Percentiles rank a stretch among this genome's conserved stretches.
These are phyloP conservation scores for Protaetia brevitarsis DNA, from an alignment of 1,140 invertebrate genomes.

Conservation along the genomic window DNA sequence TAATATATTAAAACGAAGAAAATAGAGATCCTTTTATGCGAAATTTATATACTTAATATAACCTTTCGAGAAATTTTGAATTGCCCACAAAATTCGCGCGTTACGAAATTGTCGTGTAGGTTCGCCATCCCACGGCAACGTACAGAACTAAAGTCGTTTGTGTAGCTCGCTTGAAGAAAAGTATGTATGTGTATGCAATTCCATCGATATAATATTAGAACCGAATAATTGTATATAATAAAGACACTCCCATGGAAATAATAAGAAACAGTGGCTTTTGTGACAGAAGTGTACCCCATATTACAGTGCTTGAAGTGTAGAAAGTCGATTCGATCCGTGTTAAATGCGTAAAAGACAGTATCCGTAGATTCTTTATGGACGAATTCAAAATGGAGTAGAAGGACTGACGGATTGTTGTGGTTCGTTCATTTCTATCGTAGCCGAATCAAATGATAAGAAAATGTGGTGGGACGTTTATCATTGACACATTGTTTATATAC, in stretches of 20 bases:
- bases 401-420: slow-evolving; percentile 36
- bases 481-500: slow-evolving; percentile 5
- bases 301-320: slow-evolving; percentile 6
- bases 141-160: slow-evolving; percentile 2
- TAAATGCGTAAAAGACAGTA: slow-evolving; percentile 1
- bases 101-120: too few relatives aligned
- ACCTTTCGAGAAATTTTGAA: too few relatives aligned
- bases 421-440: slow-evolving; percentile 27
- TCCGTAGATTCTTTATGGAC: slow-evolving; percentile 19
- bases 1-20: too few relatives aligned
- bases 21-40: too few relatives aligned
- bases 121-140: not conserved
- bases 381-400: slow-evolving; percentile 40
- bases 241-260: slow-evolving; percentile 31
- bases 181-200: slow-evolving; percentile 23
- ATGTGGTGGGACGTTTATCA: slow-evolving; percentile 22
- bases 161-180: not conserved
- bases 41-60: too few relatives aligned
- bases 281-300: slow-evolving; percentile 32
- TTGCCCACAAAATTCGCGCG: too few relatives aligned
- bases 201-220: slow-evolving; percentile 34
- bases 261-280: slow-evolving; percentile 27
- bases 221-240: slow-evolving; percentile 32
- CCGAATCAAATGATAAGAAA: not conserved
- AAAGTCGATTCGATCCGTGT: not conserved